phyloP scores from a whole-genome alignment of 2,888 invertebrate species.

The Siphonodentalium dalli region DNA sequence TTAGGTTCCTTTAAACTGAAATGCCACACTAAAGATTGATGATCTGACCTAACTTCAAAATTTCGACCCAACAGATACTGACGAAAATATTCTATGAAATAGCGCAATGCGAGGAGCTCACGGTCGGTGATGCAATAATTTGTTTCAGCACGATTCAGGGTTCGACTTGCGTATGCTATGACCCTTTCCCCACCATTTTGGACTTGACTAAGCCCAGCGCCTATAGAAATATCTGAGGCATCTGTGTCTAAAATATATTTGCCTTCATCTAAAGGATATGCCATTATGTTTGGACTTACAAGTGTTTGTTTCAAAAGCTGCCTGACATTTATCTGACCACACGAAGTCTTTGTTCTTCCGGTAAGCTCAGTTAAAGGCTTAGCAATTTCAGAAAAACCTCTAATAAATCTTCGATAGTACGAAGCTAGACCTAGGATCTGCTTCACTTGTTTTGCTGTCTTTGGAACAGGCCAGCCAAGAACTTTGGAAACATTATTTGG shows the following conservation, averaged over 20 bases:
- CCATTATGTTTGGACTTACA: constrained; percentile 3
- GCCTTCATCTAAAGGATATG: constrained; percentile 1
- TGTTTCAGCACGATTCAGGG: constrained; percentile 1
- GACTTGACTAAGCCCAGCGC: background rate
- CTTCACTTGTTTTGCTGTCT: background rate
- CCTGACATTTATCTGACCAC: background rate
- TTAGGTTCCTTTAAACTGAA: constrained; percentile 3
- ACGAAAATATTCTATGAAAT: constrained; percentile 6
- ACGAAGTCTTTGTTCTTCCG: background rate
- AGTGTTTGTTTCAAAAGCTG: background rate
- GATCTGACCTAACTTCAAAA: constrained; percentile 6
- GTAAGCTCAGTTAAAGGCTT: background rate
- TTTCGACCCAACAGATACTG: constrained; percentile 6
- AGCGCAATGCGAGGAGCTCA: constrained; percentile 1
- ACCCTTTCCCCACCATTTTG: constrained; percentile 2
- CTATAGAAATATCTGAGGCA: constrained; percentile 1
- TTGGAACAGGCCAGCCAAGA: background rate
- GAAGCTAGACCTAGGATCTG: constrained; percentile 4
- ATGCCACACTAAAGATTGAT: constrained; percentile 13
- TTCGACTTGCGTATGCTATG: constrained; percentile 1
- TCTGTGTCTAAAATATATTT: constrained; percentile 2
- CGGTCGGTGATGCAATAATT: constrained; percentile 3
- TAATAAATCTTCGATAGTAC: background rate
- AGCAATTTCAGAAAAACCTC: background rate
- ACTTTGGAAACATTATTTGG: background rate